These are phyloP conservation scores for Scaptomyza parva DNA, from an alignment of 2,888 invertebrate genomes.

Conservation along the genomic window DNA sequence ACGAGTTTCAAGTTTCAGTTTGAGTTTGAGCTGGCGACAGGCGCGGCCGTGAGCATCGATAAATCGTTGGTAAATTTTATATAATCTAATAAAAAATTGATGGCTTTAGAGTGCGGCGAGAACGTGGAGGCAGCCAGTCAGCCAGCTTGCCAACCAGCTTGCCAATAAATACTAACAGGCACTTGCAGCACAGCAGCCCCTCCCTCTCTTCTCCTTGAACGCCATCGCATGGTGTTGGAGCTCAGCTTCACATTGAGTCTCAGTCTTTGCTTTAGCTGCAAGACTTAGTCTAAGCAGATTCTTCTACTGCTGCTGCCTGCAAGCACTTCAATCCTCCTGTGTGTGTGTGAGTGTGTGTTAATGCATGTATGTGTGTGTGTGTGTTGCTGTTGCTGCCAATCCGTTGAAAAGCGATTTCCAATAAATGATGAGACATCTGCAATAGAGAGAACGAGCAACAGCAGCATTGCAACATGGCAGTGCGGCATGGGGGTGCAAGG, in stretches of 20 bases:
- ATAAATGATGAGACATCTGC: conserved; percentile 74
- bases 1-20: neutral
- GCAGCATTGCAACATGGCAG: conserved; percentile 33
- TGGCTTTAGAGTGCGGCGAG: conserved; percentile 68
- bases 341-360: conserved; percentile 26
- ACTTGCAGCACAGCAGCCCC: conserved; percentile 1
- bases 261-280: conserved; percentile 6
- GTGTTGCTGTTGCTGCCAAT: conserved; percentile 63
- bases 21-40: conserved; percentile 27
- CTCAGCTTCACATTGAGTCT: conserved; percentile 14
- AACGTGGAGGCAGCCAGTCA: conserved; percentile 51
- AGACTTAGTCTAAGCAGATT: conserved; percentile 35
- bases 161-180: conserved; percentile 73
- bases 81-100: conserved; percentile 81
- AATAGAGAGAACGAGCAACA: conserved; percentile 22
- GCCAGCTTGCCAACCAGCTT: too few relatives aligned
- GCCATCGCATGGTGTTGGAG: neutral
- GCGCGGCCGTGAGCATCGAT: conserved; percentile 65
- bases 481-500: neutral
- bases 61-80: conserved; percentile 81
- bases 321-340: conserved; percentile 46
- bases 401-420: conserved; percentile 76
- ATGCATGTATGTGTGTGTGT: conserved; percentile 27
- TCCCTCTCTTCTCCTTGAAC: neutral
- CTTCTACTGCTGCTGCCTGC: conserved; percentile 22